Base-by-base conservation (phyloP, 2,113 vertebrate genomes). In the Oenanthe melanoleuca region DNA sequence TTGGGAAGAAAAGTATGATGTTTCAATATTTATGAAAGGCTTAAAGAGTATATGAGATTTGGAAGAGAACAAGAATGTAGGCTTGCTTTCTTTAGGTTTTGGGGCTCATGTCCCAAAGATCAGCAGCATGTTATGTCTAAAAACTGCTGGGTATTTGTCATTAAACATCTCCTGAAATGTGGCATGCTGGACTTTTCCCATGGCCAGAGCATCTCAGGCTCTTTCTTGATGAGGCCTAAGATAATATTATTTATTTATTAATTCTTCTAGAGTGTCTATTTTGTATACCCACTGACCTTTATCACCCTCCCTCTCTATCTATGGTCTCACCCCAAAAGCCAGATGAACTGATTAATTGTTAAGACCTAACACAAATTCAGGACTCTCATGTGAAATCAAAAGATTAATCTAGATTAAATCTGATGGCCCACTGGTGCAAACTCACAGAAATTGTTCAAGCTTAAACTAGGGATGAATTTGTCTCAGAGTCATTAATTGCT, bases 381-480 rank as follows among this genome's bases (percentile, higher is more conserved):
- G 59, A 47, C 34, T 94, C 63, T 73, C 60, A 37, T 0, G 0
- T 52, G 75, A 83, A 93, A 94, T 95, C 67, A 38, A 34, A 88
- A 96, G 64, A 88, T 83, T 90, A 92, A 88, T 93, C 64, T 73
- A 83, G 79, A 75, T 89, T 89, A 89, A 91, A 88, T 70, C 72
- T 86, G 59, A 56, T 83, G 86, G 24, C 52, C 37, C 60, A 67
- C 15, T 64, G 67, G 28, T 83, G 70, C 81, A 66, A 88, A 57
- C 91, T 92, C 66, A 64, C 72, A 93, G 87, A 88, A 96, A 82
- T 75, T 55, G 40, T 93, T 95, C 91, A 91, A 94, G 66, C 81
- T 94, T 87, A 84, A 80, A 55, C 61, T 80, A 57, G 65, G 85
- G 80, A 92, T 94, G 60, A 80, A 94, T 92, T 56, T 93, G 64